A percentile compares a stretch with the other conserved stretches of the same genome.
These are phyloP conservation scores for Thryonomys swinderianus DNA, from an alignment of 2,113 vertebrate species.

Conservation along the genomic window DNA sequence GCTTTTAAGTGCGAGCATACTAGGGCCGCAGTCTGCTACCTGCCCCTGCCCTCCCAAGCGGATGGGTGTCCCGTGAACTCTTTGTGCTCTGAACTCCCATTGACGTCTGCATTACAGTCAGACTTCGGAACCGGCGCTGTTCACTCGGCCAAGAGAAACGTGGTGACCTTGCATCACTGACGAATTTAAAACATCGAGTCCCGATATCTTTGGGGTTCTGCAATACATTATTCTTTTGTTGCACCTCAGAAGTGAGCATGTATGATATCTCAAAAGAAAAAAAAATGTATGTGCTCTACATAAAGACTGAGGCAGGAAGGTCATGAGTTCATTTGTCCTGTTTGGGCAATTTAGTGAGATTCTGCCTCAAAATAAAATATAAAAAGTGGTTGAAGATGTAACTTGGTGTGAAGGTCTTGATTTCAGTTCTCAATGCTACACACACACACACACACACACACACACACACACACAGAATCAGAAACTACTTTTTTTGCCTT, in stretches of 20 bases:
- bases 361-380: neutral
- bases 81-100: neutral
- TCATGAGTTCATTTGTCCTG: neutral
- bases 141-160: conserved; percentile 20
- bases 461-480: neutral
- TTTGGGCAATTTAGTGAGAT: neutral
- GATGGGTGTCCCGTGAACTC: neutral
- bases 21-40: conserved; percentile 57
- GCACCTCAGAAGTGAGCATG: neutral
- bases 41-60: conserved; percentile 65
- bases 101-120: conserved; percentile 65
- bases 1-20: conserved; percentile 61
- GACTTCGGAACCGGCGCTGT: conserved; percentile 75
- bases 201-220: conserved; percentile 49
- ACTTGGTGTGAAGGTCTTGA: neutral
- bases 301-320: neutral
- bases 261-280: neutral
- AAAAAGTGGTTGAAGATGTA: neutral
- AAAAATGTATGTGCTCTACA: neutral
- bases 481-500: neutral
- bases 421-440: neutral
- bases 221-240: conserved; percentile 24
- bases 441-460: neutral
- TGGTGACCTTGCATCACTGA: conserved; percentile 66
- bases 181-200: conserved; percentile 72